Conservation (phyloP, 2,888 invertebrate genomes). For the Leptinotarsa juncta region DNA sequence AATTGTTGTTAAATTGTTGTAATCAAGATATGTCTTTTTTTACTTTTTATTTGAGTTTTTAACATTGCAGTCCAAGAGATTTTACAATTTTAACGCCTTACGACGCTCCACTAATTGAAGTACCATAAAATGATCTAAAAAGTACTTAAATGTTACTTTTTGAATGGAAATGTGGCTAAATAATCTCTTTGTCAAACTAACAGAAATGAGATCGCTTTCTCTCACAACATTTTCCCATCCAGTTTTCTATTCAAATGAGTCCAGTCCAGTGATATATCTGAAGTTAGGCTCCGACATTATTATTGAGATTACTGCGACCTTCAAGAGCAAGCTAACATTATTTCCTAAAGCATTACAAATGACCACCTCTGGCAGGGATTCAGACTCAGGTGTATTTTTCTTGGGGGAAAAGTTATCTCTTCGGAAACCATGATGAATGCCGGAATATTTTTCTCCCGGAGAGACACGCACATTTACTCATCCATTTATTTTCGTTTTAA, state of each 20-base stretch:
- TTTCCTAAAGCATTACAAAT: constrained; percentile 61
- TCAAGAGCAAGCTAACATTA: constrained; percentile 51
- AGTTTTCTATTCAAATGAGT: neutral
- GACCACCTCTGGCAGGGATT: constrained; percentile 53
- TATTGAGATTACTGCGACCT: constrained; percentile 25
- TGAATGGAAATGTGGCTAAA: no score
- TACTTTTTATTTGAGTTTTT: no score
- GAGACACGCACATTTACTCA: constrained; percentile 34
- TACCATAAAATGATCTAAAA: no score
- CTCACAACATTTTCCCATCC: neutral
- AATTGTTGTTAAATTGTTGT: no score
- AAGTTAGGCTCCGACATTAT: neutral
- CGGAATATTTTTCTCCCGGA: constrained; percentile 38
- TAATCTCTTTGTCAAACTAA: no score
- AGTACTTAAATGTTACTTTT: no score
- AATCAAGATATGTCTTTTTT: no score
- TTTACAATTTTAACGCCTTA: no score
- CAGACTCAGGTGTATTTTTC: constrained; percentile 57
- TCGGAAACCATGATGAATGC: constrained; percentile 44
- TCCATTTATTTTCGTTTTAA: constrained; percentile 41
- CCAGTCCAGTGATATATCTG: constrained; percentile 11
- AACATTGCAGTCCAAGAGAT: no score
- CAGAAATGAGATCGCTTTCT: no score
- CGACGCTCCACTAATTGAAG: no score
- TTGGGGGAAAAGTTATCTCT: constrained; percentile 49